Evolutionary conservation across 2,113 vertebrate genomes (phyloP), one percentile per base, ranked within the genome.

Genomic region (Collichthys lucidus): DNA sequence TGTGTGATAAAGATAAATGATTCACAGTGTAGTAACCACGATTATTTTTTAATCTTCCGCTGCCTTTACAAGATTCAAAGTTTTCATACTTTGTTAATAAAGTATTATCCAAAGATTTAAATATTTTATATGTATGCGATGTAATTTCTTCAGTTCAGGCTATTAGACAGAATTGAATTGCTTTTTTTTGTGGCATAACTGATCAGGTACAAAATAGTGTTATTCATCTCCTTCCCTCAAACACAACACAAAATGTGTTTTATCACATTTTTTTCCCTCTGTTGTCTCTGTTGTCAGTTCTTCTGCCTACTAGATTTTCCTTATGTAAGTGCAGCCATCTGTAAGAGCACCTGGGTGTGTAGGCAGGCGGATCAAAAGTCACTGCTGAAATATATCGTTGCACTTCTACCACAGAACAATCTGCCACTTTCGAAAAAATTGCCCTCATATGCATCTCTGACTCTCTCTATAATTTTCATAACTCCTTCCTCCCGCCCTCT

Each of bases 261-360:
- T 29, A 8, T 55, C 8, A 15, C 11, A 3, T 56, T 15, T 55
- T 52, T 65, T 46, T 2, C n/a, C n/a, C 20, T n/a, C n/a, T n/a
- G n/a, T n/a, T n/a, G n/a, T n/a, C 42, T 19, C 17, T 52, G n/a
- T 35, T 62, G 5, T 49, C 31, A 40, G 42, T 29, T 20, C 35
- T 77, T 35, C 60, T 73, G 63, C 67, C 67, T n/a, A 22, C 55
- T 15, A 35, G 14, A 4, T 24, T 49, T 62, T 50, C 52, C 4
- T 90, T 59, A 68, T 53, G 11, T 79, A 89, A 81, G 29, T n/a
- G 26, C 57, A 83, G 50, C 31, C 61, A 71, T 87, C 80, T 73
- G 86, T 53, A 57, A n/a, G 15, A 64, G 3, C 63, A 77, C 86
- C 74, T 67, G 82, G n/a, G 14, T 52, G 74, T 74, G 72, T 83